A percentile compares a stretch with the other conserved stretches of the same genome.
Evolutionary conservation across 2,888 invertebrate species (phyloP).

Genomic region (Smittia sp.): DNA sequence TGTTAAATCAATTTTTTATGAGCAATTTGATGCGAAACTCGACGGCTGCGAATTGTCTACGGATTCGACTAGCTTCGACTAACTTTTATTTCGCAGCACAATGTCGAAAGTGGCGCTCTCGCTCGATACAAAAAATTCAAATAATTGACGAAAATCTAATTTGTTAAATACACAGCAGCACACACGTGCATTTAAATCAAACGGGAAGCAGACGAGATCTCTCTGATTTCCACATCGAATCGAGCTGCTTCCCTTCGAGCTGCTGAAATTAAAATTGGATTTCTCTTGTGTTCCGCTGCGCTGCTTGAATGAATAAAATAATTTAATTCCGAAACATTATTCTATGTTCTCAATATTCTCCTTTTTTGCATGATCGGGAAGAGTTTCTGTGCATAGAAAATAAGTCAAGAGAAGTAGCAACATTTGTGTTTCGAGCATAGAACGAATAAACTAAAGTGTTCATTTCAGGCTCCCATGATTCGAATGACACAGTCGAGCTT

Average conservation of each 20-base stretch:
- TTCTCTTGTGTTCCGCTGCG: constrained; percentile 1
- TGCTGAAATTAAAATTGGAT: constrained; percentile 20
- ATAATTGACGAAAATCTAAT: constrained; percentile 4
- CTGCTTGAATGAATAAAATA: constrained; percentile 6
- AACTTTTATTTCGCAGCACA: neutral
- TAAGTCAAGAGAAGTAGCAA: neutral
- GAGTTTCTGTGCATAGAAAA: neutral
- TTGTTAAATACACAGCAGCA: neutral
- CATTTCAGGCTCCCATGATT: neutral
- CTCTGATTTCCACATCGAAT: neutral
- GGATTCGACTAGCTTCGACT: neutral
- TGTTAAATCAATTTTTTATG: constrained; percentile 23
- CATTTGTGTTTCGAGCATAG: neutral
- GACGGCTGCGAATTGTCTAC: neutral
- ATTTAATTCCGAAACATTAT: constrained; percentile 16
- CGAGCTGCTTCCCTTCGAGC: constrained; percentile 2
- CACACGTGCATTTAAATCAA: constrained; percentile 2
- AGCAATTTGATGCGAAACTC: neutral
- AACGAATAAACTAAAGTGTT: neutral
- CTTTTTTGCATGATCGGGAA: neutral
- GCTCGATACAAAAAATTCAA: neutral
- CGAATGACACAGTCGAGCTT: too few relatives aligned
- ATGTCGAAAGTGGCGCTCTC: neutral
- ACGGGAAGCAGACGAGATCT: neutral
- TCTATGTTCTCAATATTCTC: neutral